Conservation (phyloP, 2,888 invertebrate species). For the Cryptophagus acutangulus region DNA sequence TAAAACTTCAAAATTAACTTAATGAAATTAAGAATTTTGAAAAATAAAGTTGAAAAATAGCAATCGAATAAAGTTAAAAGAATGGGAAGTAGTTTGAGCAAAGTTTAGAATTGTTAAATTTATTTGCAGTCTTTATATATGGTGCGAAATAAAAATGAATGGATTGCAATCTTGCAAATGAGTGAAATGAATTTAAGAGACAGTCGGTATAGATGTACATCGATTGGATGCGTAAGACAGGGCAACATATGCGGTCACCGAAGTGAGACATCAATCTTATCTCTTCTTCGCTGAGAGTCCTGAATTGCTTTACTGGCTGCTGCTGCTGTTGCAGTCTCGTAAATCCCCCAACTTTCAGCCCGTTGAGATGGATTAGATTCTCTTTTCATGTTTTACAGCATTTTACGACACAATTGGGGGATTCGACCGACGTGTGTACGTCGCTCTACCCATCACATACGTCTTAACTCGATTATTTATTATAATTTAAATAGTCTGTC, state of each 20-base stretch:
- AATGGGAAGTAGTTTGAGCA: too few species aligned
- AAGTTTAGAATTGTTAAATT: too few species aligned
- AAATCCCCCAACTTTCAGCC: conserved; percentile 38
- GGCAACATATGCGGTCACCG: conserved; percentile 39
- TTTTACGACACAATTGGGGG: conserved; percentile 41
- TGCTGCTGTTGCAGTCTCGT: conserved; percentile 33
- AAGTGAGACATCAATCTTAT: conserved; percentile 42
- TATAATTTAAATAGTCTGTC: conserved; percentile 10
- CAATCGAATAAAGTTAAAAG: too few species aligned
- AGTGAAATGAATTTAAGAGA: too few species aligned
- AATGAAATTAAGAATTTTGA: too few species aligned
- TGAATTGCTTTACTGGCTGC: conserved; percentile 36
- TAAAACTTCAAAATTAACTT: too few species aligned
- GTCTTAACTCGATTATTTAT: conserved; percentile 9
- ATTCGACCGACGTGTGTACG: conserved; percentile 13
- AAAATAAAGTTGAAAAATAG: too few species aligned
- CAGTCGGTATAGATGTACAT: too few species aligned
- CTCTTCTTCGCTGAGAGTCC: conserved; percentile 26
- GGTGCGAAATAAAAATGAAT: too few species aligned
- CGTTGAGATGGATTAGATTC: conserved; percentile 43
- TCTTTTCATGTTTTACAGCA: conserved; percentile 41
- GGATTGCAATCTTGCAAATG: too few species aligned
- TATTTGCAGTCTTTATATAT: too few species aligned
- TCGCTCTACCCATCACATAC: conserved; percentile 4
- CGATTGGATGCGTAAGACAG: conserved; percentile 26